Percentiles rank a stretch among this genome's conserved stretches.
These are phyloP conservation scores for Caretta caretta DNA, from an alignment of 2,113 vertebrate species.

Conservation along the genomic window DNA sequence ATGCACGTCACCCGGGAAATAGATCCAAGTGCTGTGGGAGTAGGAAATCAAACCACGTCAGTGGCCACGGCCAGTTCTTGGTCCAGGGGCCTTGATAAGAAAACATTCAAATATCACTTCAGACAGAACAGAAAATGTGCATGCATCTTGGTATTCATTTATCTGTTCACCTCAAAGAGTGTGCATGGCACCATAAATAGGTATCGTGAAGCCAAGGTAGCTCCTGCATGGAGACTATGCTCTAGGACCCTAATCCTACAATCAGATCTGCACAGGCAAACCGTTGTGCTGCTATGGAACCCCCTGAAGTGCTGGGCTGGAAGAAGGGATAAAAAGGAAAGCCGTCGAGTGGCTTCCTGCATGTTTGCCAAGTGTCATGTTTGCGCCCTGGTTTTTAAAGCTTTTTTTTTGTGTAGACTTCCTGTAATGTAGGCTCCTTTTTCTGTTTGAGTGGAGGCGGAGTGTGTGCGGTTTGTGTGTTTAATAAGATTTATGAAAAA, in stretches of 20 bases:
- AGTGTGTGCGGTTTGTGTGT: neutral
- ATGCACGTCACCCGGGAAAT: neutral
- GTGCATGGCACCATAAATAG: fast-evolving
- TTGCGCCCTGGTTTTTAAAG: neutral
- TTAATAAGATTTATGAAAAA: neutral
- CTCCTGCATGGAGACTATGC: neutral
- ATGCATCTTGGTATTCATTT: neutral
- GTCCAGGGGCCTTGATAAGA: neutral
- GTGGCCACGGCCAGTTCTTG: neutral
- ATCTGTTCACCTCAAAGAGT: neutral
- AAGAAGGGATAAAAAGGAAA: neutral
- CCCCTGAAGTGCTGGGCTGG: neutral
- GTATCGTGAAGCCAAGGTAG: neutral
- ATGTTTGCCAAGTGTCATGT: neutral
- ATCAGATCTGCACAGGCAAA: neutral
- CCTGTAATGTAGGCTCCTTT: neutral
- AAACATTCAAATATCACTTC: neutral
- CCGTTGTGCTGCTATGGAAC: neutral
- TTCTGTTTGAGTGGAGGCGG: neutral
- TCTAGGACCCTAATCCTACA: neutral
- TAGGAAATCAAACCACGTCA: neutral
- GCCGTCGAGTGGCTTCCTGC: neutral
- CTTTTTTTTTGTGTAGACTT: neutral
- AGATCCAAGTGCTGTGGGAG: neutral
- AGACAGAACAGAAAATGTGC: neutral